Percentiles rank a stretch among this genome's conserved stretches.
Conservation (phyloP, 37 sponge, comb jelly and placozoan genomes). For the Agelas oroides region DNA sequence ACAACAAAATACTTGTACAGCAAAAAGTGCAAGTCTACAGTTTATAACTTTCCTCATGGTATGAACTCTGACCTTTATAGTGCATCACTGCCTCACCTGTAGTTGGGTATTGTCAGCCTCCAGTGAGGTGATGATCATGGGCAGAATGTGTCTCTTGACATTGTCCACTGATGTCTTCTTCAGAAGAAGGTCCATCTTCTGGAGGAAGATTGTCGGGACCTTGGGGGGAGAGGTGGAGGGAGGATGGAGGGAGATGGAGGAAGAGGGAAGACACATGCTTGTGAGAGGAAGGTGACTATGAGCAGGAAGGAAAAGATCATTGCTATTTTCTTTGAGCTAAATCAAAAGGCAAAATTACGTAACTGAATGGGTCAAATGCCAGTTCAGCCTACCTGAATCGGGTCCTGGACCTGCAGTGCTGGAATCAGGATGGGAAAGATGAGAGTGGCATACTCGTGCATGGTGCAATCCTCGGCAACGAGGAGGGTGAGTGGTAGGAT, state of each 20-base stretch:
- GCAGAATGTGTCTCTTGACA: constrained; percentile 62
- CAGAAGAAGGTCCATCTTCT: constrained; percentile 87
- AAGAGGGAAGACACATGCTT: neutral
- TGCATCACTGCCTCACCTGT: constrained; percentile 57
- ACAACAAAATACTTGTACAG: no score
- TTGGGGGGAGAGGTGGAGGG: constrained; percentile 1
- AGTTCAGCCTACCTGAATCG: constrained; percentile 84
- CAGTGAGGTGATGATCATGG: constrained; percentile 72
- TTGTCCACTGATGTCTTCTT: constrained; percentile 74
- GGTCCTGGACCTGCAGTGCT: constrained; percentile 76
- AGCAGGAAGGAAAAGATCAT: constrained; percentile 4
- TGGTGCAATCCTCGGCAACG: constrained; percentile 79
- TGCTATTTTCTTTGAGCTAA: no score
- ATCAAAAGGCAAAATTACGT: no score
- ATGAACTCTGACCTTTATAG: no score
- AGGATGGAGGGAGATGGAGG: neutral
- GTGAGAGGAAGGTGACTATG: no score
- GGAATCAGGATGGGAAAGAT: constrained; percentile 70
- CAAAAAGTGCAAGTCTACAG: no score
- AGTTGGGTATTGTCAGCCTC: constrained; percentile 57
- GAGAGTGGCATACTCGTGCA: constrained; percentile 64
- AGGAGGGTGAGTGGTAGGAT: constrained; percentile 78
- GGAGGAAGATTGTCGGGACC: constrained; percentile 83
- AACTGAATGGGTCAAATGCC: no score
- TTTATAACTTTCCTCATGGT: no score